Percentiles rank a stretch among this genome's conserved stretches.
These are phyloP conservation scores for Auanema freiburgensis DNA, from an alignment of 2,888 invertebrate genomes.

Conservation along the genomic window DNA sequence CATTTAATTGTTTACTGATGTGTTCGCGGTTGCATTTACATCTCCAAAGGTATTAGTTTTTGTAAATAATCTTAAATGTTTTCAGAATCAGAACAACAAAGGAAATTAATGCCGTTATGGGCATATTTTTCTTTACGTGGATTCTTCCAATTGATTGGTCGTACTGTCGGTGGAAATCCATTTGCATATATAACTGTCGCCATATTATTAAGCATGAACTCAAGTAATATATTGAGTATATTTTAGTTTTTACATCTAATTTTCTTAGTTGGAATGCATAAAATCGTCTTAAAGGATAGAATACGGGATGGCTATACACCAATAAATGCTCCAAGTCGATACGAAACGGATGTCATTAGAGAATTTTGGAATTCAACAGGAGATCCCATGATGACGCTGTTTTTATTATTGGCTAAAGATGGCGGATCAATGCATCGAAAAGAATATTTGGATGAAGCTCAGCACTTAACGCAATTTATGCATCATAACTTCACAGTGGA, in stretches of 20 bases:
- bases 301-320: constrained; percentile 64
- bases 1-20: too few species aligned
- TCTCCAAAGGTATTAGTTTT: too few species aligned
- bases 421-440: constrained; percentile 58
- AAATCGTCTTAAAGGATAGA: constrained; percentile 51
- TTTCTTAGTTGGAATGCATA: constrained; percentile 34
- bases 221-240: constrained; percentile 8
- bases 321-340: constrained; percentile 59
- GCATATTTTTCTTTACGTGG: constrained; percentile 44
- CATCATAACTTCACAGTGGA: constrained; percentile 41
- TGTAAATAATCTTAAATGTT: neutral
- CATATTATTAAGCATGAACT: constrained; percentile 16
- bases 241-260: neutral
- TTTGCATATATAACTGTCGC: constrained; percentile 40
- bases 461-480: constrained; percentile 42
- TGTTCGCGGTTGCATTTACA: too few species aligned
- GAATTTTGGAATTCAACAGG: constrained; percentile 40
- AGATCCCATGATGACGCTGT: constrained; percentile 61
- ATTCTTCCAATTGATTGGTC: constrained; percentile 46
- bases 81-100: constrained; percentile 12
- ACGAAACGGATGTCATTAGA: constrained; percentile 55
- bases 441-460: constrained; percentile 51
- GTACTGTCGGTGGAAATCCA: constrained; percentile 42
- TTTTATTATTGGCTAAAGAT: constrained; percentile 58
- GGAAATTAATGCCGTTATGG: constrained; percentile 23